phyloP scores from a whole-genome alignment of 2,888 invertebrate species.

The Dermolepida albohirtum region DNA sequence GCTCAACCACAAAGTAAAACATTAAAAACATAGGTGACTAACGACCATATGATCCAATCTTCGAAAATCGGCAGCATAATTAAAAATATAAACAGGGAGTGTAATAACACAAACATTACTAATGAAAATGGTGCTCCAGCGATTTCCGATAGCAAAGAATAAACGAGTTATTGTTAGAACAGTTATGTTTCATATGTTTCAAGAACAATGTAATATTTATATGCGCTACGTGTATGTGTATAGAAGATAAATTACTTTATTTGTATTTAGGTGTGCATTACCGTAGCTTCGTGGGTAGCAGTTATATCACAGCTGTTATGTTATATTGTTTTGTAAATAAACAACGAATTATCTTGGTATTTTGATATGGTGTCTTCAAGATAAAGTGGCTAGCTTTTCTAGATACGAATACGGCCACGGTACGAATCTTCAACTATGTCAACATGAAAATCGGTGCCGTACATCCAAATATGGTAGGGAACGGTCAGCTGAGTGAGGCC shows the following conservation, averaged over 20 bases:
- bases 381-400: constrained; percentile 13
- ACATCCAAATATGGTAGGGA: constrained; percentile 28
- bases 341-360: constrained; percentile 13
- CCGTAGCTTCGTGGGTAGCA: constrained; percentile 11
- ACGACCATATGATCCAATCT: too few relatives aligned
- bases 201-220: constrained; percentile 10
- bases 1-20: too few relatives aligned
- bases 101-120: constrained; percentile 1
- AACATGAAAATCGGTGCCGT: constrained; percentile 29
- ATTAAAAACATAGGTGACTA: too few relatives aligned
- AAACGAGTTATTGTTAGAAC: constrained; percentile 3
- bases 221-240: neutral
- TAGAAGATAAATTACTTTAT: constrained; percentile 18
- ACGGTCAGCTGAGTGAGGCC: constrained; percentile 42
- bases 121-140: constrained; percentile 1
- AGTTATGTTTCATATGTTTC: constrained; percentile 2
- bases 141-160: constrained; percentile 18
- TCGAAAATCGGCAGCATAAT: too few relatives aligned
- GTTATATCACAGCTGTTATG: constrained; percentile 12
- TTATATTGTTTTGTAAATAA: constrained; percentile 13
- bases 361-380: neutral
- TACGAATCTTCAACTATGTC: constrained; percentile 35
- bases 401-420: constrained; percentile 4
- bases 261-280: constrained; percentile 5
- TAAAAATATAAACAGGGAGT: too few relatives aligned